phyloP scores from a whole-genome alignment of 35 echinoderm and acorn worm species.

The Anneissia japonica region DNA sequence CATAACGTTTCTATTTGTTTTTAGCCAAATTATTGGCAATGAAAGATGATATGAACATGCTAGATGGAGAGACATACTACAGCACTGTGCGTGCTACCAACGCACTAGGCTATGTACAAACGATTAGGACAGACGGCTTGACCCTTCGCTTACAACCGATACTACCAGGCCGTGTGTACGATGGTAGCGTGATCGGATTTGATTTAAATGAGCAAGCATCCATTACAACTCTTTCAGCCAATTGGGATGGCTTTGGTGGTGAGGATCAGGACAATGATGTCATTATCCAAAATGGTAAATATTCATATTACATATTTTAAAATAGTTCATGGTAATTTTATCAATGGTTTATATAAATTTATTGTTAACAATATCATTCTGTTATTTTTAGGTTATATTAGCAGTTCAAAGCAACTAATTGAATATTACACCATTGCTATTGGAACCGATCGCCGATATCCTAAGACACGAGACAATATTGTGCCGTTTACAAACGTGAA shows the following conservation, averaged over 20 bases:
- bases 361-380: no score
- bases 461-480: conserved; percentile 35
- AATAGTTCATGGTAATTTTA: no score
- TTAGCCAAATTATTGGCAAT: no score
- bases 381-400: no score
- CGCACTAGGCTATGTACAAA: background rate
- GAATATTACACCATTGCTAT: conserved; percentile 37
- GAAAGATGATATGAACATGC: background rate
- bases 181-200: conserved; percentile 29
- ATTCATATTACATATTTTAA: background rate
- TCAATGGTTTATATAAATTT: no score
- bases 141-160: conserved; percentile 15
- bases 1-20: no score
- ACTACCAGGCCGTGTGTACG: conserved; percentile 30
- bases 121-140: conserved; percentile 24
- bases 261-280: background rate
- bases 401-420: conserved; percentile 11
- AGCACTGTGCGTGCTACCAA: conserved; percentile 35
- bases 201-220: conserved; percentile 31
- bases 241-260: conserved; percentile 45
- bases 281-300: conserved; percentile 18
- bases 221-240: conserved; percentile 21
- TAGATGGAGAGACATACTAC: conserved; percentile 37
- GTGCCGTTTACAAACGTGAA: conserved; percentile 34
- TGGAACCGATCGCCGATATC: conserved; percentile 46